phyloP scores from a whole-genome alignment of 2,888 invertebrate genomes.

The Pycnomerus fuliginosus region DNA sequence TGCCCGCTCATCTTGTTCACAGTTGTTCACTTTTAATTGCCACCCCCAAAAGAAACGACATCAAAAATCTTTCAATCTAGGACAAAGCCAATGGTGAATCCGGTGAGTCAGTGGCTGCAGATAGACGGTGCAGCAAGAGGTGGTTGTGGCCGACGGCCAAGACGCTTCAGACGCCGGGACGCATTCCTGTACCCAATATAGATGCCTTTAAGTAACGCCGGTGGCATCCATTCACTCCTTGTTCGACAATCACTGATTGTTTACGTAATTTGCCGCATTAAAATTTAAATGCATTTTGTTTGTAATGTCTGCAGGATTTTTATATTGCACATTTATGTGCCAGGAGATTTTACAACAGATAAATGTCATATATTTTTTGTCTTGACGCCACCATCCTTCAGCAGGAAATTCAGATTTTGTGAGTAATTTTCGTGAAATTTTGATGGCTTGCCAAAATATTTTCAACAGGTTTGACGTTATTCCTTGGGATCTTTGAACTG shows the following conservation, averaged over 20 bases:
- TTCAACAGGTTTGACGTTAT: slow-evolving; percentile 37
- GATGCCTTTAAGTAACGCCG: slow-evolving; percentile 47
- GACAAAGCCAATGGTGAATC: slow-evolving; percentile 30
- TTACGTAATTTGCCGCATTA: slow-evolving; percentile 5
- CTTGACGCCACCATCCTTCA: too few species aligned
- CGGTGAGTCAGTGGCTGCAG: slow-evolving; percentile 47
- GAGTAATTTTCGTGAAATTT: slow-evolving; percentile 7
- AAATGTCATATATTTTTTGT: neutral
- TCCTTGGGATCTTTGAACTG: slow-evolving; percentile 33
- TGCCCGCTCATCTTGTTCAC: slow-evolving; percentile 28
- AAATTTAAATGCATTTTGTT: slow-evolving; percentile 2
- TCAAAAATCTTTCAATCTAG: too few species aligned
- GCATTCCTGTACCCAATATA: slow-evolving; percentile 50
- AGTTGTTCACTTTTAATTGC: slow-evolving; percentile 18
- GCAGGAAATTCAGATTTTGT: neutral
- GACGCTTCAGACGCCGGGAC: slow-evolving; percentile 48
- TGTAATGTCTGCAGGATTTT: slow-evolving; percentile 3
- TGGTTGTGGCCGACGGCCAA: slow-evolving; percentile 49
- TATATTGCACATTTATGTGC: slow-evolving; percentile 6
- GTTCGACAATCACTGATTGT: neutral
- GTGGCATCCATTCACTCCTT: slow-evolving; percentile 42
- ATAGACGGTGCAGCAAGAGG: slow-evolving; percentile 49
- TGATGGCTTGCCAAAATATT: slow-evolving; percentile 31
- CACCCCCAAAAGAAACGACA: too few species aligned
- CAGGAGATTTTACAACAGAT: slow-evolving; percentile 1